Conservation (phyloP, 2,888 invertebrate genomes). For the Cyaniris semiargus region DNA sequence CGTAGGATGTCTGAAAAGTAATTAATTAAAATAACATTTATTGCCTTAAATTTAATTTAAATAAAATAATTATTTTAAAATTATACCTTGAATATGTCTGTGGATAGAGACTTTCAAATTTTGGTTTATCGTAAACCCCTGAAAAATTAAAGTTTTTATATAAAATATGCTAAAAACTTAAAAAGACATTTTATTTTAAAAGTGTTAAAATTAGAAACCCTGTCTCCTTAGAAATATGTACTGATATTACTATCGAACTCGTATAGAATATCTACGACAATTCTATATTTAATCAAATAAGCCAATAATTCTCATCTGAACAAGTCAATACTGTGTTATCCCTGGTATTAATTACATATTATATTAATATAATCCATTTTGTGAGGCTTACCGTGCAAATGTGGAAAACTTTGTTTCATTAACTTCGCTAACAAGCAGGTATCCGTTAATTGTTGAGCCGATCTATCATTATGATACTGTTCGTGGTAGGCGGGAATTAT, state of each 20-base stretch:
- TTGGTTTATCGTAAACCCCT: conserved; percentile 16
- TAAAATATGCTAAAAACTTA: not conserved
- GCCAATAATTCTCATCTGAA: conserved; percentile 4
- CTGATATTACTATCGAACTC: not conserved
- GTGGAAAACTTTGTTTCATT: conserved; percentile 55
- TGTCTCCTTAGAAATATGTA: not conserved
- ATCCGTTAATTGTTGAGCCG: conserved; percentile 48
- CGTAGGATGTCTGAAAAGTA: conserved; percentile 47
- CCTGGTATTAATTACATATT: not conserved
- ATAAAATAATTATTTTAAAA: not conserved
- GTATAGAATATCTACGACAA: not conserved
- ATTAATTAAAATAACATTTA: not conserved
- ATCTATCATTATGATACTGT: conserved; percentile 43
- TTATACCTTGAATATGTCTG: conserved; percentile 40
- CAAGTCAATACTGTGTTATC: not conserved
- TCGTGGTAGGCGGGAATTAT: conserved; percentile 13
- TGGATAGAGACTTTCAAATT: conserved; percentile 15
- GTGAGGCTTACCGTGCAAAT: conserved; percentile 50
- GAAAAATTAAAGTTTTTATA: not conserved
- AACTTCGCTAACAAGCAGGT: conserved; percentile 60
- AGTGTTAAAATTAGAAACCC: not conserved
- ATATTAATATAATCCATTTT: conserved; percentile 11
- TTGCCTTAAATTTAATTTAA: not conserved
- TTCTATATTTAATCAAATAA: not conserved
- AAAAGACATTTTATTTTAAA: not conserved